These are phyloP conservation scores for Vulpes lagopus DNA, from an alignment of 2,113 vertebrate genomes.

Conservation along the genomic window DNA sequence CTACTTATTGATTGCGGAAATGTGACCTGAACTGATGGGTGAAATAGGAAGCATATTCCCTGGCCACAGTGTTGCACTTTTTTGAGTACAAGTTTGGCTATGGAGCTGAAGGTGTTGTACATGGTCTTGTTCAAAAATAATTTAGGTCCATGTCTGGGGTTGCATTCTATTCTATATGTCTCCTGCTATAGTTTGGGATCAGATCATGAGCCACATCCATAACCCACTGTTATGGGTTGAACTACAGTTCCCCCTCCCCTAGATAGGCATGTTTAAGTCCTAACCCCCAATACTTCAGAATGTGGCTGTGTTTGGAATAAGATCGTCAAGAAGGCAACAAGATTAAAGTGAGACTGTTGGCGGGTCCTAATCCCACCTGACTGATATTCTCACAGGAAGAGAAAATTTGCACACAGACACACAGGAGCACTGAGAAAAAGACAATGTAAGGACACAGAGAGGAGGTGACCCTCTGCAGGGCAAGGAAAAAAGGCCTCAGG, in stretches of 20 bases:
- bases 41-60: not conserved
- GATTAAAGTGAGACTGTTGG: not conserved
- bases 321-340: not conserved
- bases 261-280: not conserved
- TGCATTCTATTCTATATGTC: not conserved
- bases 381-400: not conserved
- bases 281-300: not conserved
- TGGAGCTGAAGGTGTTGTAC: not conserved
- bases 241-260: too few species aligned
- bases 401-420: not conserved
- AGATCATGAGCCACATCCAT: not conserved
- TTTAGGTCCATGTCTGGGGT: not conserved
- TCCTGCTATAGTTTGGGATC: too few species aligned
- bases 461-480: not conserved
- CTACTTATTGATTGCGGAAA: rapidly evolving
- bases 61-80: not conserved
- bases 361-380: not conserved
- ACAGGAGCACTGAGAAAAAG: not conserved
- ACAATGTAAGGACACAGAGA: too few species aligned
- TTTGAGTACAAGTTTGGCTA: not conserved
- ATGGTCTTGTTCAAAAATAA: not conserved
- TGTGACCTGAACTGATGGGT: not conserved
- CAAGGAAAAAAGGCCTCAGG: not conserved
- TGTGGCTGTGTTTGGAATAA: not conserved
- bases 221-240: not conserved